Percentiles rank a stretch among this genome's conserved stretches.
These are phyloP conservation scores for Philonicus albiceps DNA, from an alignment of 2,888 invertebrate species.

Conservation along the genomic window DNA sequence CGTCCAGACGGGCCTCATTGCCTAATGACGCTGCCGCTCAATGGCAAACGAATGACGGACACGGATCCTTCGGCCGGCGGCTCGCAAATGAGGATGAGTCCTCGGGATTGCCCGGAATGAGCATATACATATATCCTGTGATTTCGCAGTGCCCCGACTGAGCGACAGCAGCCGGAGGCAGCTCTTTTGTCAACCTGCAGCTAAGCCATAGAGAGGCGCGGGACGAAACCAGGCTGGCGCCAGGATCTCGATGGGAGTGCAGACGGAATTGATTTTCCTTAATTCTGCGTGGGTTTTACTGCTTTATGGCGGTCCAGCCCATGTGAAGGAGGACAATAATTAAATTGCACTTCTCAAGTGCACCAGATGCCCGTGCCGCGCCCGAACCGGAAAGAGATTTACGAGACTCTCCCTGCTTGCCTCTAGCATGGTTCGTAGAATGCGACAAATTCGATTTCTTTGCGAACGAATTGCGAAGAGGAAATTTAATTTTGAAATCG, in stretches of 20 bases:
- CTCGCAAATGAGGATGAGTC: slow-evolving; percentile 7
- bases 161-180: neutral
- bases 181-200: slow-evolving; percentile 14
- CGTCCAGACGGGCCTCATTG: slow-evolving; percentile 15
- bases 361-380: neutral
- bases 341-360: slow-evolving; percentile 22
- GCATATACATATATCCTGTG: neutral
- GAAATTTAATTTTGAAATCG: neutral
- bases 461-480: neutral
- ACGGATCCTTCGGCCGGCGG: neutral
- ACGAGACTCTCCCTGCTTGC: neutral
- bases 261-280: slow-evolving; percentile 32
- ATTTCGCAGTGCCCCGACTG: neutral
- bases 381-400: neutral
- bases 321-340: neutral
- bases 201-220: neutral
- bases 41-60: slow-evolving; percentile 21
- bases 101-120: neutral
- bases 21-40: slow-evolving; percentile 23
- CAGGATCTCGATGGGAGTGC: slow-evolving; percentile 32
- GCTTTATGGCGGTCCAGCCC: slow-evolving; percentile 10
- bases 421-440: neutral
- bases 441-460: neutral
- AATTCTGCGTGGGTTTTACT: slow-evolving; percentile 25
- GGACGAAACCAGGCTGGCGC: slow-evolving; percentile 17